Evolutionary conservation across 2,888 invertebrate species (phyloP).

Genomic region (Scaptomyza polygonia): DNA sequence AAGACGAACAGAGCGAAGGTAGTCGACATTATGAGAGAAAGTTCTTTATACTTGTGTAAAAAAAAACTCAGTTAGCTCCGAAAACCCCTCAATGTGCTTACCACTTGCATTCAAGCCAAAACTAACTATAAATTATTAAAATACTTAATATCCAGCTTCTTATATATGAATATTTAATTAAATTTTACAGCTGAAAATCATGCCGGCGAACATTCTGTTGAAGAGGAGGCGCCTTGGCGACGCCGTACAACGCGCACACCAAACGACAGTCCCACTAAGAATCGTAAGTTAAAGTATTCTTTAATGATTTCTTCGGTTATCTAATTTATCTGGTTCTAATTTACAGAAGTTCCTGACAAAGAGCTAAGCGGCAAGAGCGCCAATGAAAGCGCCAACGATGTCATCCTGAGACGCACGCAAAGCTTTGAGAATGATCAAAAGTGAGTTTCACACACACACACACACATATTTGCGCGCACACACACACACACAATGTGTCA

Average conservation of each 20-base stretch:
- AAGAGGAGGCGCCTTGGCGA: constrained; percentile 88
- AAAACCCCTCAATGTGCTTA: constrained; percentile 28
- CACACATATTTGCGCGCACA: constrained; percentile 23
- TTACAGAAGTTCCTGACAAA: constrained; percentile 87
- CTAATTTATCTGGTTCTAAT: not conserved
- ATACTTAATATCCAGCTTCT: not conserved
- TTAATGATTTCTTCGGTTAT: not conserved
- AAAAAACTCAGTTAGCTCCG: constrained; percentile 22
- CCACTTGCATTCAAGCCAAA: constrained; percentile 45
- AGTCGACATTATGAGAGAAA: constrained; percentile 48
- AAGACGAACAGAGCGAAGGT: constrained; percentile 78
- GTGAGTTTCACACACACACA: constrained; percentile 86
- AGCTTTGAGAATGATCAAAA: constrained; percentile 95
- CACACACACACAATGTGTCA: constrained; percentile 46
- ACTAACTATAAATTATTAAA: constrained; percentile 37
- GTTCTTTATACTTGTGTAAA: constrained; percentile 12
- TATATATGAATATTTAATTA: constrained; percentile 1
- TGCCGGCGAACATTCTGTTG: constrained; percentile 84
- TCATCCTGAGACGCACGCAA: constrained; percentile 91
- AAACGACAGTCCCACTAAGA: constrained; percentile 86
- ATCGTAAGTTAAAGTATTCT: constrained; percentile 80
- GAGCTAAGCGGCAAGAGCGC: constrained; percentile 80
- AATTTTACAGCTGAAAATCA: constrained; percentile 70
- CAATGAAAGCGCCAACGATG: constrained; percentile 85
- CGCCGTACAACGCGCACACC: constrained; percentile 86